Base-by-base conservation (phyloP, 2,797 vertebrate species). In the Neomorphus geoffroyi region DNA sequence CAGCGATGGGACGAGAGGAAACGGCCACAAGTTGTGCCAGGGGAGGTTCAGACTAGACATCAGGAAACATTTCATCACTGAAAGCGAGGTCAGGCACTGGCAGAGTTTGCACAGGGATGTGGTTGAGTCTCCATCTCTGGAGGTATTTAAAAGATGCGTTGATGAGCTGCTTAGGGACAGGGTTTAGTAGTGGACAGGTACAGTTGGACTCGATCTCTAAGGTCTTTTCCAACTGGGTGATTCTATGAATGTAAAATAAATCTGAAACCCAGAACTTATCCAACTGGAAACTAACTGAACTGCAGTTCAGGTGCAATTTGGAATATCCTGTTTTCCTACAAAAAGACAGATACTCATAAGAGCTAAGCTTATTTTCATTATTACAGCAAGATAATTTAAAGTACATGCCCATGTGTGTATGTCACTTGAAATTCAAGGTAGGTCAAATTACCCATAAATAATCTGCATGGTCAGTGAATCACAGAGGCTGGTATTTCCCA, bases 371-470 rank as follows among this genome's bases (percentile, higher is more conserved):
- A 74, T 58, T 86, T 81, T 62, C 9, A 13, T 66, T 50, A 62
- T 90, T 50, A 86, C 91, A 94, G 7, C 4, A 39, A 79, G 18
- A 12, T 73, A 89, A 41, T 83, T 81, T n/a, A n/a, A 30, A 93
- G 39, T 90, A 24, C 85, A 72, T 80, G 45, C 50, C 19, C 1
- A 0, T 72, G 54, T 62, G 46, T 58, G 24, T 75, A 37, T 83
- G 64, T 87, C 78, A 74, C 84, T 96, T 85, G 80, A 96, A 89
- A 94, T 94, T 96, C 95, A 90, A 95, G 23, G 72, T 75, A 46
- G 27, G 72, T 72, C 81, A 94, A 96, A 94, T 86, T 78, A 64
- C 46, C 77, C 71, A 67, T 80, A 94, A 88, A 73, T 94, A 94
- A 96, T 92, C 91, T 88, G 64, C 3, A 50, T 94, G 80, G 73